phyloP scores from a whole-genome alignment of 2,113 vertebrate species.

The Leiothrix lutea region DNA sequence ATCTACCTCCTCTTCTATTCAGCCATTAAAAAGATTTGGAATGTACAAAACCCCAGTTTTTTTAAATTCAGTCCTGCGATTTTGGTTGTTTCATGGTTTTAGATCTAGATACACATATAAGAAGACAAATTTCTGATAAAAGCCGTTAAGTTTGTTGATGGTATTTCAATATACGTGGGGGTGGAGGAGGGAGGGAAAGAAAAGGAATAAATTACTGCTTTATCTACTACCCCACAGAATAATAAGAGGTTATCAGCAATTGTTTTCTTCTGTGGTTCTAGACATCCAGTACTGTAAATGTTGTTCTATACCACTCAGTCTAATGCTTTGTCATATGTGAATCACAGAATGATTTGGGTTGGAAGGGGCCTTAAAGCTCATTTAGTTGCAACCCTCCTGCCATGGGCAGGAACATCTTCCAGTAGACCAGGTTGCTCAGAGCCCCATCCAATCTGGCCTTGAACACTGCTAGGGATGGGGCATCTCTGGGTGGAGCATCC shows the following conservation, averaged over 20 bases:
- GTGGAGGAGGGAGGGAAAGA: no score
- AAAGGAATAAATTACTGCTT: not conserved
- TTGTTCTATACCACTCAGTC: not conserved
- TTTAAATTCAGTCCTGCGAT: not conserved
- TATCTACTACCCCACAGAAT: not conserved
- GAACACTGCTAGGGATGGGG: not conserved
- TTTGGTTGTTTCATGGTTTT: not conserved
- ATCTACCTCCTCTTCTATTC: not conserved
- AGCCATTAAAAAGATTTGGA: not conserved
- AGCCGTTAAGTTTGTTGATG: not conserved
- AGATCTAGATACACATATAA: not conserved
- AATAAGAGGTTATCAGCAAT: not conserved
- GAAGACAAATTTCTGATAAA: not conserved
- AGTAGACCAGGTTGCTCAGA: not conserved
- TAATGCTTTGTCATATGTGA: not conserved
- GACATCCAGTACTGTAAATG: not conserved
- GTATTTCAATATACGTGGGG: not conserved
- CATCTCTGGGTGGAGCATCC: not conserved
- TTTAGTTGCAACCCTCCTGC: not conserved
- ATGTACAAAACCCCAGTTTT: not conserved
- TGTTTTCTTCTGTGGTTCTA: not conserved
- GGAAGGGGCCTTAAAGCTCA: not conserved
- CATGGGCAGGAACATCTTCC: not conserved
- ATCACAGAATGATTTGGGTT: not conserved
- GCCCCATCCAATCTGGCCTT: not conserved